These are phyloP conservation scores for Melipona beecheii DNA, from an alignment of 2,888 invertebrate species.

Conservation along the genomic window DNA sequence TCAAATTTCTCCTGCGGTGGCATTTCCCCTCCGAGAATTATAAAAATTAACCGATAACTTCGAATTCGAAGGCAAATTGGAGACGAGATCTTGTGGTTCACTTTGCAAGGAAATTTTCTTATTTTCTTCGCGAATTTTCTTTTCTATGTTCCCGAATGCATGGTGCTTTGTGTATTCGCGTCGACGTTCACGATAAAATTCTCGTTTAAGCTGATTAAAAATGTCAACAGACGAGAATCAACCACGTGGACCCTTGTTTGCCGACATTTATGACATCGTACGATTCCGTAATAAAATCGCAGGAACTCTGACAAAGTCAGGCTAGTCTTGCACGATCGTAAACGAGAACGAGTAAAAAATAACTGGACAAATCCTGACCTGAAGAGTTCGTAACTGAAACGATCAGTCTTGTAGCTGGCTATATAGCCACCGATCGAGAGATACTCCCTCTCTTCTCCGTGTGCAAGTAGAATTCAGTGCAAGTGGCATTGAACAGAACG, in stretches of 20 bases:
- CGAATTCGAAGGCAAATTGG: no score
- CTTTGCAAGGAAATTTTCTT: no score
- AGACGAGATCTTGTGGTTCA: background rate
- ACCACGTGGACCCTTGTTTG: background rate
- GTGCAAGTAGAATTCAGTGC: conserved; percentile 75
- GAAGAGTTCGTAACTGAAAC: conserved; percentile 79
- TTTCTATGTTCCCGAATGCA: background rate
- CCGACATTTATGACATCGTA: conserved; percentile 5
- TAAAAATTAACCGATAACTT: no score
- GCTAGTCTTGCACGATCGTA: conserved; percentile 12
- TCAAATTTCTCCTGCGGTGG: conserved; percentile 79
- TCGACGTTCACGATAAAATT: background rate
- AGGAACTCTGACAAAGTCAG: background rate
- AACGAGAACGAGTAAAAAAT: conserved; percentile 23
- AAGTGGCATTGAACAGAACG: conserved; percentile 69
- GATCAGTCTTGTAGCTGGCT: conserved; percentile 76
- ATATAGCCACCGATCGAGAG: conserved; percentile 80
- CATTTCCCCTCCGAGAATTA: conserved; percentile 61
- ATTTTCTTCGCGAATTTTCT: no score
- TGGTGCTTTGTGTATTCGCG: background rate
- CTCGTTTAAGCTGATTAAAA: background rate
- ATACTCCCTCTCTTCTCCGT: conserved; percentile 64
- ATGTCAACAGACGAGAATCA: background rate
- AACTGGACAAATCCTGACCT: conserved; percentile 74
- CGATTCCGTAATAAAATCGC: background rate